Conservation (phyloP, 2,888 invertebrate genomes). For the Rhorus exstirpatorius region DNA sequence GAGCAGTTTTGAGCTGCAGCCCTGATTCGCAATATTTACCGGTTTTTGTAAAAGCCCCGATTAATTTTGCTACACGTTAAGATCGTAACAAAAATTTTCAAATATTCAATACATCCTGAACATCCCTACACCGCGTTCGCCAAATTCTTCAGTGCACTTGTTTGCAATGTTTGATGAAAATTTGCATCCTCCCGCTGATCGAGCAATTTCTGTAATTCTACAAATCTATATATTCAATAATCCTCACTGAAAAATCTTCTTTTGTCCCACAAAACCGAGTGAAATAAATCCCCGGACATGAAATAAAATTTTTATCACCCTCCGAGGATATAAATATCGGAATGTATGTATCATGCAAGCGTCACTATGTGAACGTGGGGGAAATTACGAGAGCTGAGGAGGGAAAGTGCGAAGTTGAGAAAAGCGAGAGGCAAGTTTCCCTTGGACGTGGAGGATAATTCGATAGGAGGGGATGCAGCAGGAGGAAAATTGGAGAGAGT, state of each 20-base stretch:
- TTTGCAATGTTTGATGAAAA: no score
- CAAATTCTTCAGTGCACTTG: no score
- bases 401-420: conserved; percentile 59
- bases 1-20: no score
- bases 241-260: no score
- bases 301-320: neutral
- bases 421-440: conserved; percentile 55
- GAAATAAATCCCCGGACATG: neutral
- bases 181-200: neutral
- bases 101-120: no score
- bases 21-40: no score
- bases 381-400: conserved; percentile 11
- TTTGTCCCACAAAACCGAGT: no score
- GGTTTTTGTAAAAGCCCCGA: no score
- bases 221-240: no score
- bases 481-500: conserved; percentile 22
- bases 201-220: neutral
- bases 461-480: conserved; percentile 51
- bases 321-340: neutral
- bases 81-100: no score
- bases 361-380: conserved; percentile 28
- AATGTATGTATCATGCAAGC: conserved; percentile 3
- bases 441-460: conserved; percentile 60
- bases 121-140: no score
- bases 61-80: no score